These are phyloP conservation scores for Genyomyrus donnyi DNA, from an alignment of 2,113 vertebrate species.

Conservation along the genomic window DNA sequence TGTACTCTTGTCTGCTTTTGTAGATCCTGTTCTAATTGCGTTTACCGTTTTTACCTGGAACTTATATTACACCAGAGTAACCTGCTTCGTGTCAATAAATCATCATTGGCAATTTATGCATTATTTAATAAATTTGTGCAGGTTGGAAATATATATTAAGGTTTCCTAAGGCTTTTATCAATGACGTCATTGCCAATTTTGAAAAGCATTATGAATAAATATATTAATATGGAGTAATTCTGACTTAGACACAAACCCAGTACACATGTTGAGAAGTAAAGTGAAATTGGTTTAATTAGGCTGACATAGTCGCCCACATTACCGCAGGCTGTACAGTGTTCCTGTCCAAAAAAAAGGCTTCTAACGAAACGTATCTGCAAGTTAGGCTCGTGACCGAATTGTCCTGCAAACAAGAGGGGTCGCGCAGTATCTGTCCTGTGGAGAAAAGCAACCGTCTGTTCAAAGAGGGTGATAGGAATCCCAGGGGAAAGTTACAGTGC, in stretches of 20 bases:
- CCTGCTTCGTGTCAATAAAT: not conserved
- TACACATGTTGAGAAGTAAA: not conserved
- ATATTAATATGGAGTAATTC: not conserved
- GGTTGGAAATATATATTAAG: not conserved
- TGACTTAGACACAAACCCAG: not conserved
- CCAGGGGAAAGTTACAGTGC: constrained; percentile 6
- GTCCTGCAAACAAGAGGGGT: not conserved
- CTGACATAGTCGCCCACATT: not conserved
- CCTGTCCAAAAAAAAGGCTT: not conserved
- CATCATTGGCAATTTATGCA: not conserved
- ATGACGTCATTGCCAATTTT: constrained; percentile 5
- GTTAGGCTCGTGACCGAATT: not conserved
- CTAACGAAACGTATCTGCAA: not conserved
- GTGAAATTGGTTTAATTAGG: not conserved
- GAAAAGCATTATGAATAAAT: not conserved
- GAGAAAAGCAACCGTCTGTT: not conserved
- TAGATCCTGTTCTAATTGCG: not conserved
- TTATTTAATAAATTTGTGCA: not conserved
- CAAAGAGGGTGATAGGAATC: not conserved
- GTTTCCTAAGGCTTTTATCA: not conserved
- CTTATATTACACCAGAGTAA: not conserved
- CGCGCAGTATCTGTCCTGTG: not conserved
- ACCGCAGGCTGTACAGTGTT: not conserved
- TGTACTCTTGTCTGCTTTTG: not conserved
- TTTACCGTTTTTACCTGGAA: not conserved